Percentiles rank a stretch among this genome's conserved stretches.
Evolutionary conservation across 1,140 invertebrate genomes (phyloP).

Genomic region (Drosophila elegans): DNA sequence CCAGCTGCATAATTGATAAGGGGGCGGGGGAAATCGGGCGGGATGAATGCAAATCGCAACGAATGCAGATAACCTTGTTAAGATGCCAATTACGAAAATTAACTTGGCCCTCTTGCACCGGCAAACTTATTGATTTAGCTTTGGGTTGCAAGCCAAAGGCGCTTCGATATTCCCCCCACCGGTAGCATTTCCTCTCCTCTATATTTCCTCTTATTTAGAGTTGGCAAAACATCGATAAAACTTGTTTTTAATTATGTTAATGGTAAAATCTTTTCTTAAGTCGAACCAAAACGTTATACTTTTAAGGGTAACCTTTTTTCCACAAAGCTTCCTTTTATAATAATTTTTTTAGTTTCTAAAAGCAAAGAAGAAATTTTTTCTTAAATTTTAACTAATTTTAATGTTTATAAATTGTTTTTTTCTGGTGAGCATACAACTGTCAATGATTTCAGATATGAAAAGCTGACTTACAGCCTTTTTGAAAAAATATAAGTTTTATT

Average conservation of each 20-base stretch:
- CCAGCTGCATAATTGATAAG: constrained; percentile 78
- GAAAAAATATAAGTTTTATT: too few relatives aligned
- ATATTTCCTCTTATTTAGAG: background rate
- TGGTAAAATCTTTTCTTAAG: too few relatives aligned
- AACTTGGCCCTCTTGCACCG: constrained; percentile 63
- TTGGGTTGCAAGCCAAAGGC: constrained; percentile 62
- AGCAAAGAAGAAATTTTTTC: too few relatives aligned
- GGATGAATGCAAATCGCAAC: constrained; percentile 61
- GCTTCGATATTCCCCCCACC: background rate
- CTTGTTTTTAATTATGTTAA: background rate
- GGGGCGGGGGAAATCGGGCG: constrained; percentile 1
- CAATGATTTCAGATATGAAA: too few relatives aligned
- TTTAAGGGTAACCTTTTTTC: too few relatives aligned
- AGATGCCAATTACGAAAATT: constrained; percentile 83
- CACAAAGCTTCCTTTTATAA: too few relatives aligned
- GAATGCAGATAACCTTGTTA: constrained; percentile 81
- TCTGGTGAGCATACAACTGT: too few relatives aligned
- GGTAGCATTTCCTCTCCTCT: background rate
- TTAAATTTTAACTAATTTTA: too few relatives aligned
- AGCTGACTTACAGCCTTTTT: too few relatives aligned
- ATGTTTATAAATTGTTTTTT: too few relatives aligned
- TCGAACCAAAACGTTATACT: too few relatives aligned
- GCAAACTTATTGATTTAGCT: constrained; percentile 77
- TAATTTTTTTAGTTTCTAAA: too few relatives aligned
- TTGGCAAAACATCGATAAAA: background rate